Percentiles rank a stretch among this genome's conserved stretches.
Conservation (phyloP, 2,113 vertebrate species). For the Lynx canadensis region DNA sequence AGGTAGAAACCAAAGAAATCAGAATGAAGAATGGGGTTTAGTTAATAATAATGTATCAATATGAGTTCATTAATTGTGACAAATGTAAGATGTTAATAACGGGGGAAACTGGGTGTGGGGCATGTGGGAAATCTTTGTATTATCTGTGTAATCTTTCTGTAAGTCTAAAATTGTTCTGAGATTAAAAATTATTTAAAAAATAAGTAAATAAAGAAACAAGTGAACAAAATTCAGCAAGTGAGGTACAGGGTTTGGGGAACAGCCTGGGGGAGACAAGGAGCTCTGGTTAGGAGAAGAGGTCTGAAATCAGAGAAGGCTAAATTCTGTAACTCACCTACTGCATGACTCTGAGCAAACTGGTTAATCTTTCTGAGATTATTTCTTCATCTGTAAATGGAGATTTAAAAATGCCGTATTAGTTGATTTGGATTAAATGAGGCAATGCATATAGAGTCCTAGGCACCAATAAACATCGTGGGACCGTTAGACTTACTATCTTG, state of each 20-base stretch:
- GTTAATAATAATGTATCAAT: neutral
- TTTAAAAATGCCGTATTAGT: neutral
- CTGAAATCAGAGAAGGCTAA: neutral
- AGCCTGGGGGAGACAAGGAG: rapidly evolving
- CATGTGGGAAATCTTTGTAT: neutral
- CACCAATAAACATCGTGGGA: neutral
- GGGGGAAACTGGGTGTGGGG: neutral
- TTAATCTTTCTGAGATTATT: neutral
- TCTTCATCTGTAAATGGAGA: neutral
- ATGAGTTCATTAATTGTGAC: neutral
- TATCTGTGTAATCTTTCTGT: neutral
- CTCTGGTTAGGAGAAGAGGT: neutral
- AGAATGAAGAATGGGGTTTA: neutral
- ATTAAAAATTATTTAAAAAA: neutral
- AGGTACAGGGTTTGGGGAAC: neutral
- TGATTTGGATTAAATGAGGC: neutral
- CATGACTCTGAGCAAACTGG: neutral
- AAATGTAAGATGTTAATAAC: neutral
- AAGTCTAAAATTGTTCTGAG: neutral
- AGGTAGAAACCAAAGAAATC: neutral
- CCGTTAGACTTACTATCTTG: neutral
- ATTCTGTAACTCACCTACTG: neutral
- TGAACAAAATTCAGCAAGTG: neutral
- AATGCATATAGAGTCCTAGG: neutral
- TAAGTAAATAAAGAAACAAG: neutral